Percentiles rank a stretch among this genome's conserved stretches.
These are phyloP conservation scores for Pteria penguin DNA, from an alignment of 2,888 invertebrate species.

Conservation along the genomic window DNA sequence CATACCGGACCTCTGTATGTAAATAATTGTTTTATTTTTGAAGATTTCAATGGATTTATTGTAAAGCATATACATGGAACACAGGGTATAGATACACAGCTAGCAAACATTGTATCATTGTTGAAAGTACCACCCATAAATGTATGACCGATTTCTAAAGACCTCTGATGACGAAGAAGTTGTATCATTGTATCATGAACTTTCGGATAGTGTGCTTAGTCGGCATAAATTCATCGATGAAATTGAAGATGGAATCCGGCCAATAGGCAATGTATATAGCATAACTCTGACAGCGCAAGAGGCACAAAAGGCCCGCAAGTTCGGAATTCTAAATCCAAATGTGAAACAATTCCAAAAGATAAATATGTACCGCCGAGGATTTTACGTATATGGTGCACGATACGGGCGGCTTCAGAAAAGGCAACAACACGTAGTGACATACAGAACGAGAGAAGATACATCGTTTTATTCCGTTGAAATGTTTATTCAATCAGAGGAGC, in stretches of 20 bases:
- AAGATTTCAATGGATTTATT: constrained; percentile 38
- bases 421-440: constrained; percentile 16
- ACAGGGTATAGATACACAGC: constrained; percentile 25
- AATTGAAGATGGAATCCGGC: neutral
- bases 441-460: neutral
- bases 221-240: neutral
- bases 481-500: constrained; percentile 12
- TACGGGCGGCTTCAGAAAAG: constrained; percentile 9
- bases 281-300: neutral
- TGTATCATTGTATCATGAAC: neutral
- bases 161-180: neutral
- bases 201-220: neutral
- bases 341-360: constrained; percentile 1
- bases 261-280: neutral
- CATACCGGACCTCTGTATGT: constrained; percentile 6
- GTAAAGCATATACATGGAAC: constrained; percentile 33
- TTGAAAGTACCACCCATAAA: neutral
- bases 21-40: constrained; percentile 34
- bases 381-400: constrained; percentile 2
- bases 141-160: neutral
- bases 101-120: constrained; percentile 13
- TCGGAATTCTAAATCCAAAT: neutral
- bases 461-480: neutral
- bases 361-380: constrained; percentile 16
- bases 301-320: neutral